Evolutionary conservation across 1,140 invertebrate genomes (phyloP), one percentile per base, ranked within the genome.

Genomic region (fruit fly (Drosophila melanogaster)): DNA sequence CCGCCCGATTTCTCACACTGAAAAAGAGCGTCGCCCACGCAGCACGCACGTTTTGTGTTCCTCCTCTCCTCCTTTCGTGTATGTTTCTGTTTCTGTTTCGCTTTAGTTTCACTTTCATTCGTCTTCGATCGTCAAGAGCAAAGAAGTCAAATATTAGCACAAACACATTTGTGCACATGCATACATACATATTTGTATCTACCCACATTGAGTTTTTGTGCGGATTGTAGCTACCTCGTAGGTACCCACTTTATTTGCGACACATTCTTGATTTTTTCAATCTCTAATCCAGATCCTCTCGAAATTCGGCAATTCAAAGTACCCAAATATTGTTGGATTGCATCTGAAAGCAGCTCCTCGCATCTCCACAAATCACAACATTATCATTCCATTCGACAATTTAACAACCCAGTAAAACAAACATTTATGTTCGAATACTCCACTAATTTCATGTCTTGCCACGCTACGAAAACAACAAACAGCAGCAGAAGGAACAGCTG

Each of bases 61-160:
- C 47, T 40, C 2, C 6, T 41, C 40, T 17, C 17, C 30, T 30
- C 10, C 10, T 44, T 19, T 5, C 12, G 30, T 62, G 30, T 14
- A 12, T 30, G 37, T 38, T 19, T 22, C 11, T 30, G 37, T 38
- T 19, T 22, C 11, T 17, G 8, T 22, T 49, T 69, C 71, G 35
- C 43, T 61, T 57, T 65, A 33, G 50, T 51, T 66, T 33, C 73
- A 54, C 56, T 67, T 66, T 67, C 60, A 65, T 65, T 67, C 51
- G 60, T 65, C 46, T 75, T 40, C 53, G 44, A 67, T 46, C 69
- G 43, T 66, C 84, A 86, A 87, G 83, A 71, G 71, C 79, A 86
- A 86, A 86, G 53, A 86, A 86, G 79, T 87, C 70, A 86, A 87
- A 86, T 65, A 76, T 64, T 72, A 79, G 56, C 72, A 17, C 54